Conservation (phyloP, 2,113 vertebrate species). For the Carollia perspicillata region DNA sequence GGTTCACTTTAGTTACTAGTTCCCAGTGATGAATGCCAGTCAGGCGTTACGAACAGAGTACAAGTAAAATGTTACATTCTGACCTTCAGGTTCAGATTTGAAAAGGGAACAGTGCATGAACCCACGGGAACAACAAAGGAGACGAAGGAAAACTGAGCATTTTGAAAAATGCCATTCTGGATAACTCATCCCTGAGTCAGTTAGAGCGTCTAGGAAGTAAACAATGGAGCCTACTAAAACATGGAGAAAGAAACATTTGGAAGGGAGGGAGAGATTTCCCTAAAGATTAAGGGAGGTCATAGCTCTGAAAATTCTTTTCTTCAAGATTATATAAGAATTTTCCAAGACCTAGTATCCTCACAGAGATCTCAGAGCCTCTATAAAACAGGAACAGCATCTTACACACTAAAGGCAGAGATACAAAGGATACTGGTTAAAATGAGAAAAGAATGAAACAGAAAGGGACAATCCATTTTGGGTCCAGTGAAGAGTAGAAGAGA, state of each 20-base stretch:
- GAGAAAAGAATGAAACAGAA: background rate
- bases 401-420: background rate
- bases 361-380: background rate
- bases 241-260: background rate
- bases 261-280: background rate
- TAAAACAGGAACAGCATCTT: background rate
- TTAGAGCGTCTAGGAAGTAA: background rate
- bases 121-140: background rate
- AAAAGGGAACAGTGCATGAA: background rate
- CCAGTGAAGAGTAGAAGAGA: background rate
- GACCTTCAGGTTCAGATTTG: background rate
- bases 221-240: background rate
- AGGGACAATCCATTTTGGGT: background rate
- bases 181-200: background rate
- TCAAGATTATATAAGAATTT: background rate
- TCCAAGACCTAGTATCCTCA: background rate
- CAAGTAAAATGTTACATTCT: background rate
- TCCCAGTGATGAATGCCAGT: background rate
- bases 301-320: constrained; percentile 23
- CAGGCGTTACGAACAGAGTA: background rate
- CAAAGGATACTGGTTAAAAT: background rate
- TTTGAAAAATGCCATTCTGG: background rate
- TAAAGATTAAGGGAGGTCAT: background rate
- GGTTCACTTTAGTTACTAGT: background rate
- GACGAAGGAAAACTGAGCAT: background rate